A percentile compares a stretch with the other conserved stretches of the same genome.
Evolutionary conservation across 2,888 invertebrate species (phyloP).

Genomic region (Gnatocerus cornutus): DNA sequence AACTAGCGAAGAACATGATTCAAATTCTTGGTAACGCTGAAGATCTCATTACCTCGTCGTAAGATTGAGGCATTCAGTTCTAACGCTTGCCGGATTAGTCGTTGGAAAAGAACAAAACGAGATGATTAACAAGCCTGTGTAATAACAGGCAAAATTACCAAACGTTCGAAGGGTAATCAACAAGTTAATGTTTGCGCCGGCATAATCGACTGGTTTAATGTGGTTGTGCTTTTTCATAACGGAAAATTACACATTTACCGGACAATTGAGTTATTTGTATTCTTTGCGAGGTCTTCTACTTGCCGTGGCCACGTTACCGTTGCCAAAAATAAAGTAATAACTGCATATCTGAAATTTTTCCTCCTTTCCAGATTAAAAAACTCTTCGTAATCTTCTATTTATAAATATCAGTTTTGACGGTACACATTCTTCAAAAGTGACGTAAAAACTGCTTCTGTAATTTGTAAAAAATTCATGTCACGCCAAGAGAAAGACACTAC

Average conservation of each 20-base stretch:
- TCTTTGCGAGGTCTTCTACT: too few species aligned
- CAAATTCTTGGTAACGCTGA: background rate
- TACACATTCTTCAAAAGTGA: background rate
- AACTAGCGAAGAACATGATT: background rate
- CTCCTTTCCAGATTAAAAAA: background rate
- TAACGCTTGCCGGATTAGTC: too few species aligned
- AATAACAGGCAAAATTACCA: conserved; percentile 18
- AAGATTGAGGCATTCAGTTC: background rate
- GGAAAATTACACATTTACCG: background rate
- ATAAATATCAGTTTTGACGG: conserved; percentile 3
- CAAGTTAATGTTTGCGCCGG: conserved; percentile 1
- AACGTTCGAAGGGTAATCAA: conserved; percentile 13
- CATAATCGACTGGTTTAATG: conserved; percentile 3
- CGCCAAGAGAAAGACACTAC: background rate
- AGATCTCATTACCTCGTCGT: conserved; percentile 2
- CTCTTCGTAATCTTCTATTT: background rate
- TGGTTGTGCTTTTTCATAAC: background rate
- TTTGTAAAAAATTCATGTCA: background rate
- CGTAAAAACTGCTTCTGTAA: conserved; percentile 3
- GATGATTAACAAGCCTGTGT: background rate
- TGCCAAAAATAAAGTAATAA: too few species aligned
- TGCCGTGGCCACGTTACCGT: too few species aligned
- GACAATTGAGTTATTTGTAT: background rate
- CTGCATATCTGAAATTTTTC: too few species aligned
- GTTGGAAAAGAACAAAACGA: background rate